These are phyloP conservation scores for Himalopsyche phryganea DNA, from an alignment of 1,140 invertebrate genomes.

Conservation along the genomic window DNA sequence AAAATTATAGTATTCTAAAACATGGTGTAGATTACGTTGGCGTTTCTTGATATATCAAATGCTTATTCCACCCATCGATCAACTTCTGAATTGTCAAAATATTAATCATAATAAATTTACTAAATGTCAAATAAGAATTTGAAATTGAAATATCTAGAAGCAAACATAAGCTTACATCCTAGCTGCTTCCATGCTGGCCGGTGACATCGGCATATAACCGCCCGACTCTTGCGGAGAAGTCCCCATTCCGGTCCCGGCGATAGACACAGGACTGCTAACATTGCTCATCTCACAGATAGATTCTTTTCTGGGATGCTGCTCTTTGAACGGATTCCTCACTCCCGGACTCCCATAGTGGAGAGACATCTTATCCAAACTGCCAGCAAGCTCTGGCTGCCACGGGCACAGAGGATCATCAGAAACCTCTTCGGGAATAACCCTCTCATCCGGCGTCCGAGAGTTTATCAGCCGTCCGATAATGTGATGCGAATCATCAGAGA, in stretches of 20 bases:
- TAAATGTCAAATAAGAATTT: not conserved
- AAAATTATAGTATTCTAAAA: too few relatives aligned
- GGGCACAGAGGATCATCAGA: conserved; percentile 46
- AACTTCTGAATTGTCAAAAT: too few relatives aligned
- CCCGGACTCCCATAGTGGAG: conserved; percentile 1
- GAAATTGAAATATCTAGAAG: not conserved
- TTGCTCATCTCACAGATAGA: conserved; percentile 5
- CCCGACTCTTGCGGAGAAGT: conserved; percentile 15
- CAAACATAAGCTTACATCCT: conserved; percentile 21
- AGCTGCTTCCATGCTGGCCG: conserved; percentile 27
- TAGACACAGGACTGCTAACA: conserved; percentile 28
- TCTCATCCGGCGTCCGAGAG: conserved; percentile 62
- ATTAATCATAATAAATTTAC: too few relatives aligned
- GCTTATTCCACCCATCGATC: too few relatives aligned
- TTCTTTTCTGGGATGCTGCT: conserved; percentile 12
- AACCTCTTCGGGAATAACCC: conserved; percentile 60
- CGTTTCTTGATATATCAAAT: too few relatives aligned
- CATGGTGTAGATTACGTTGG: too few relatives aligned
- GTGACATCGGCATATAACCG: conserved; percentile 35
- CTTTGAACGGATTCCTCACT: conserved; percentile 12
- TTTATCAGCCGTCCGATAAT: conserved; percentile 47
- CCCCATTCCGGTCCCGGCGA: not conserved
- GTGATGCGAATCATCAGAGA: conserved; percentile 16
- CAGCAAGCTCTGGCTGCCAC: conserved; percentile 21
- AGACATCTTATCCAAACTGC: conserved; percentile 9